Percentiles rank a stretch among this genome's conserved stretches.
Conservation (phyloP, 2,888 invertebrate genomes). For the Stictocephala bisonia region DNA sequence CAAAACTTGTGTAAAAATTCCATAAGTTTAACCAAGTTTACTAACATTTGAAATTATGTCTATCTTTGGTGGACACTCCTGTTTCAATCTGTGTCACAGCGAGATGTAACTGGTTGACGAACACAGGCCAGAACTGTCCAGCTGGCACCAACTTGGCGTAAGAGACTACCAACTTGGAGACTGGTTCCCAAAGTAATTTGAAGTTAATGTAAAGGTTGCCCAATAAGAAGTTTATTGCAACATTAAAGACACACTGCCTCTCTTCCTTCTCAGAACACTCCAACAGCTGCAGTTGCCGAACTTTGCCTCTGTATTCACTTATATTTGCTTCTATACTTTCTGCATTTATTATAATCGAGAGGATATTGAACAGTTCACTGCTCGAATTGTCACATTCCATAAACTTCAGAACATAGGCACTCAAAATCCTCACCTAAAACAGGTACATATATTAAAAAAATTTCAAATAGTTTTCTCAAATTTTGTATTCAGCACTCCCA, state of each 20-base stretch:
- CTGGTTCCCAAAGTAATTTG: conserved; percentile 88
- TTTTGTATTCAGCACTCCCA: too few relatives aligned
- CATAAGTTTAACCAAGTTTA: too few relatives aligned
- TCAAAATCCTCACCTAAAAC: conserved; percentile 77
- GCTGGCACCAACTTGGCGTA: conserved; percentile 74
- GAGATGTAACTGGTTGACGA: conserved; percentile 69
- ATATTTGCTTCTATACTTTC: conserved; percentile 79
- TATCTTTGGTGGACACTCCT: conserved; percentile 18
- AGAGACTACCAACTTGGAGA: conserved; percentile 78
- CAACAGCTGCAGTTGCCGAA: conserved; percentile 79
- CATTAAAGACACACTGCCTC: conserved; percentile 60
- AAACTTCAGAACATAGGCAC: conserved; percentile 78
- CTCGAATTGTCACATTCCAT: conserved; percentile 68
- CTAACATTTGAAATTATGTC: conserved; percentile 13
- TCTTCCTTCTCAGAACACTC: conserved; percentile 62
- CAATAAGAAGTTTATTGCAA: conserved; percentile 81
- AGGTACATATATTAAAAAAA: too few relatives aligned
- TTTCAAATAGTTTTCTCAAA: too few relatives aligned
- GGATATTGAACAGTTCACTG: conserved; percentile 61
- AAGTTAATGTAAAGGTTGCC: conserved; percentile 90
- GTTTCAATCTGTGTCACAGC: background rate
- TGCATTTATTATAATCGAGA: conserved; percentile 75
- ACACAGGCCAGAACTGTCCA: conserved; percentile 80
- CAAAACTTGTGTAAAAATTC: conserved; percentile 28
- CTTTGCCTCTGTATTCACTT: conserved; percentile 82